Evolutionary conservation across 2,113 vertebrate genomes (phyloP).

Genomic region (Myotis brandtii): DNA sequence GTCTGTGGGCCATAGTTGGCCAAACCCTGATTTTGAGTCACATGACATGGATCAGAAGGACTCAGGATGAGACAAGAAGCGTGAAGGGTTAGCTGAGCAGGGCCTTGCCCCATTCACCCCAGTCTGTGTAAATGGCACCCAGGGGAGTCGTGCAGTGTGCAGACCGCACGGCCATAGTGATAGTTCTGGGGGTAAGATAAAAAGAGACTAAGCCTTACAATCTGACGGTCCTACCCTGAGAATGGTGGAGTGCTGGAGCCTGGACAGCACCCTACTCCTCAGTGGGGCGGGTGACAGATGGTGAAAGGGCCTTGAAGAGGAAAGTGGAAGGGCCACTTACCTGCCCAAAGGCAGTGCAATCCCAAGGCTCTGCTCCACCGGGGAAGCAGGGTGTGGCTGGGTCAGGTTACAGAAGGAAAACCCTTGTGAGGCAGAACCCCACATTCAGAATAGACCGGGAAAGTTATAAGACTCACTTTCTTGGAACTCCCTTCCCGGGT

Average conservation of each 20-base stretch:
- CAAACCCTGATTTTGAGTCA: neutral
- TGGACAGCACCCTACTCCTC: neutral
- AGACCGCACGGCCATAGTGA: neutral
- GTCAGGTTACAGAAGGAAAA: neutral
- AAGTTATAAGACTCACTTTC: neutral
- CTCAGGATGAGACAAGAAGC: neutral
- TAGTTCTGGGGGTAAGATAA: neutral
- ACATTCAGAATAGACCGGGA: neutral
- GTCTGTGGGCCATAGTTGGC: neutral
- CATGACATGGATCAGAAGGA: neutral
- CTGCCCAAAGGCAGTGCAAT: neutral
- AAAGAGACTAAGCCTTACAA: neutral
- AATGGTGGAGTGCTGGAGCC: neutral
- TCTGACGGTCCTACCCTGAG: neutral
- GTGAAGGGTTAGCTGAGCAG: neutral
- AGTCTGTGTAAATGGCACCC: neutral
- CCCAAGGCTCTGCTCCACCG: neutral
- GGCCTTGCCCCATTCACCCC: neutral
- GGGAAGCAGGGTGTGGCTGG: neutral
- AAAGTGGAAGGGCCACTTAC: too few species aligned
- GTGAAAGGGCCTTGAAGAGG: neutral
- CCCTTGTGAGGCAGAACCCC: neutral
- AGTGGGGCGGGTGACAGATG: neutral
- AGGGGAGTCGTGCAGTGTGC: neutral
- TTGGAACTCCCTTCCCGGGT: neutral